phyloP scores from a whole-genome alignment of 1,140 invertebrate genomes.

The Onthophagus taurus region DNA sequence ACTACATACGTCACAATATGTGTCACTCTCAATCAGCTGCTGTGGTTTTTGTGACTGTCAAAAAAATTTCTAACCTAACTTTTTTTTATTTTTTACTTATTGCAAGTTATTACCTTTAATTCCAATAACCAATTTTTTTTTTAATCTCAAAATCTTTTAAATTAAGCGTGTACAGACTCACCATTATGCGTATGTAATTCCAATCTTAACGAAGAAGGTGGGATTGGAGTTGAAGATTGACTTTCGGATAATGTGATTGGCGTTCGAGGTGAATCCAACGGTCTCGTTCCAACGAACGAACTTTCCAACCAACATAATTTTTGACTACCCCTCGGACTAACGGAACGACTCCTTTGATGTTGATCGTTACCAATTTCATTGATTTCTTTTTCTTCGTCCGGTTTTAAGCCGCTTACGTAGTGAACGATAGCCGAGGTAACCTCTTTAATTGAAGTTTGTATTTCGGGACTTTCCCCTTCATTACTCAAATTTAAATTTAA shows the following conservation, averaged over 20 bases:
- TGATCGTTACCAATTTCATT: slow-evolving; percentile 24
- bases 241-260: slow-evolving; percentile 50
- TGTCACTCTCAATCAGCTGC: no score
- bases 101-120: no score
- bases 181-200: slow-evolving; percentile 40
- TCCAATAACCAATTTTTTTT: no score
- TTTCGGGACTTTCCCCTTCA: slow-evolving; percentile 56
- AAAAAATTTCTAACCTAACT: no score
- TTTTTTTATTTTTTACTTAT: no score
- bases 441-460: slow-evolving; percentile 82
- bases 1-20: no score
- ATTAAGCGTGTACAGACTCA: slow-evolving; percentile 47
- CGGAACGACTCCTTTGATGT: slow-evolving; percentile 26
- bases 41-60: no score
- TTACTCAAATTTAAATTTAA: slow-evolving; percentile 23
- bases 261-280: slow-evolving; percentile 74
- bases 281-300: slow-evolving; percentile 77
- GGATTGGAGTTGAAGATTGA: slow-evolving; percentile 31
- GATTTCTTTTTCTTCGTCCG: slow-evolving; percentile 35
- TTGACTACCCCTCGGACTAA: slow-evolving; percentile 42
- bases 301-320: slow-evolving; percentile 79
- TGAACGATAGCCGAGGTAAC: slow-evolving; percentile 88
- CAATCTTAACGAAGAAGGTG: slow-evolving; percentile 40
- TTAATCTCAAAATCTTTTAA: no score
- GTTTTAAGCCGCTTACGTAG: slow-evolving; percentile 72